Evolutionary conservation across 2,888 invertebrate genomes (phyloP), one percentile per base, ranked within the genome.

Genomic region (Saturnia japonica): DNA sequence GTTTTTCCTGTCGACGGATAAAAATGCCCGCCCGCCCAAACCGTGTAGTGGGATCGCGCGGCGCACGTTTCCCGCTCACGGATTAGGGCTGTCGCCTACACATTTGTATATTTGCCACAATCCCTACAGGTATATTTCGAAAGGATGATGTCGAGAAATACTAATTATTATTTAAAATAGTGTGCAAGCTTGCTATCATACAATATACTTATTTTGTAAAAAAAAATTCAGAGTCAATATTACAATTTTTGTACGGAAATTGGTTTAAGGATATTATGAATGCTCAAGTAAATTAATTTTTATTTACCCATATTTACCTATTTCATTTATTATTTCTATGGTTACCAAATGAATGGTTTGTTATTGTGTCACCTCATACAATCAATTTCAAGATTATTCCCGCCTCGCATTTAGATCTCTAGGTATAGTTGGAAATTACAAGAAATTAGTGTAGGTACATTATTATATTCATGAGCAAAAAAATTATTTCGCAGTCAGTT

Each of bases 1-100:
- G 86, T 88, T 89, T 91, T 90, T 89, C 86, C 87, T 79, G 80
- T 80, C 82, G 79, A 82, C 79, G 85, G 81, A 87, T 88, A 90
- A 91, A 92, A 91, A 90, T 87, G 82, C 82, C 87, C 88, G 87
- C 88, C 93, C 93, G 93, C 93, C 93, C 93, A 90, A 91, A 93
- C 91, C 93, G 81, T 93, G 93, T 94, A 78, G 66, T 70, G 68
- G 75, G 75, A 76, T 72, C 79, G 77, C 79, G 77, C 75, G 77
- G 74, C 80, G 78, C 81, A 75, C 76, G 64, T 77, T 70, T 74
- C 76, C 70, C 73, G 19, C 77, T 71, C 77, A 69, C 75, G 16
- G 11, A 7, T 42, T 34, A 71, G 68, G 71, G 71, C 7, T 71
- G 68, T 0, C 47, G 51, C 28, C 7, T 25, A 28, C 25, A 54